phyloP scores from a whole-genome alignment of 1,140 invertebrate species.

The Drosophila nigrodunni region DNA sequence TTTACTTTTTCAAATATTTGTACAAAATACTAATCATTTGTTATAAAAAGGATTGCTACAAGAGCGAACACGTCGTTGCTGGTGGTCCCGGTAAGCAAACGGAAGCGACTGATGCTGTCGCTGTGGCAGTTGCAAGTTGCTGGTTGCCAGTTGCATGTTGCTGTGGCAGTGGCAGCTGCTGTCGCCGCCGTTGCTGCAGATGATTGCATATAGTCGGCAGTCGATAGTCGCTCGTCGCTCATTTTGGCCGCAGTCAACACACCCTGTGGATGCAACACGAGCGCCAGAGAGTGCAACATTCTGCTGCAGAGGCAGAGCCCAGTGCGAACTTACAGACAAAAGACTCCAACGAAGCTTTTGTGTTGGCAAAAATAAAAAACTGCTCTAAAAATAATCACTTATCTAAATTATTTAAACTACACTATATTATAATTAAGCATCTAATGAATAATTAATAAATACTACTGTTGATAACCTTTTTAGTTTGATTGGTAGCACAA shows the following conservation, averaged over 20 bases:
- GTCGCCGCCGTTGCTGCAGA: constrained; percentile 41
- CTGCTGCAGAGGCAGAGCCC: background rate
- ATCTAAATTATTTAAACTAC: too few relatives aligned
- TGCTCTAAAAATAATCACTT: too few relatives aligned
- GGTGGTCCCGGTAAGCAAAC: constrained; percentile 45
- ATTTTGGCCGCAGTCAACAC: constrained; percentile 1
- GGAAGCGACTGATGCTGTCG: constrained; percentile 63
- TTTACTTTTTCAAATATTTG: background rate
- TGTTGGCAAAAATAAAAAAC: too few relatives aligned
- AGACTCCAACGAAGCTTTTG: too few relatives aligned
- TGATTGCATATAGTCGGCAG: constrained; percentile 46
- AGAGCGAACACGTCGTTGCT: constrained; percentile 50
- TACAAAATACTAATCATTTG: background rate
- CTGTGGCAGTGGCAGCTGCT: background rate
- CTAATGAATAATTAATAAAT: too few relatives aligned
- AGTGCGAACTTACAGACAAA: too few relatives aligned
- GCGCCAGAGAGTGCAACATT: background rate
- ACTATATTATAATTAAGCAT: too few relatives aligned
- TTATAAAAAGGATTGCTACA: constrained; percentile 27
- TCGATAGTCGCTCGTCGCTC: constrained; percentile 20
- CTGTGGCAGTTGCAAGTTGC: background rate
- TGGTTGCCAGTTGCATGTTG: background rate
- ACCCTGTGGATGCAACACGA: background rate
- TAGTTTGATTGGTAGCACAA: background rate
- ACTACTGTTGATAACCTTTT: too few relatives aligned